Base-by-base conservation (phyloP, 2,888 invertebrate genomes). In the Argyresthia albistria region DNA sequence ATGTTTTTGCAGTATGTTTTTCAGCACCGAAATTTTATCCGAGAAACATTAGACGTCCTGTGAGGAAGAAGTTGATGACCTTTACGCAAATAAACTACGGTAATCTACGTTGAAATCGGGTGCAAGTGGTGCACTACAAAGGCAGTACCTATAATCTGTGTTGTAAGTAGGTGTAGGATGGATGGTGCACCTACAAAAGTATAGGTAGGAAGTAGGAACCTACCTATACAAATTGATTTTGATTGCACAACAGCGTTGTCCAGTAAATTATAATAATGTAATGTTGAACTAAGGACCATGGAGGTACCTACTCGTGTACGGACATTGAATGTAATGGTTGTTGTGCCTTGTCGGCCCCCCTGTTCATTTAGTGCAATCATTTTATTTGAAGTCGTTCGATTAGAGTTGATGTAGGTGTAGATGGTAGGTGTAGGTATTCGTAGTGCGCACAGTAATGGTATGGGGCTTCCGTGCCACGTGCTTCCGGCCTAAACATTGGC, bases 1-100 rank as follows among this genome's bases (percentile, higher is more conserved):
- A 67, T 73, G 74, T 73, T 73, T 57, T 73, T 67, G 71, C 68
- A 59, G 66, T 66, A 63, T 63, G 71, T 75, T 76, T 81, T 83
- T 82, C 81, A 83, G 76, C 62, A 64, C 67, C 64, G 77, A 73
- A 74, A 84, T 69, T 60, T 61, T 67, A 80, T 66, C 70, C 66
- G 59, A 57, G 73, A 70, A 75, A 78, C 64, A 58, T 60, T 64
- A 76, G 56, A 69, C 68, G 57, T 53, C 65, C 50, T 14, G n/a
- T 2, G n/a, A n/a, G 8, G 39, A 39, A 39, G 25, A 46, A 46
- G 58, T 56, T 59, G 62, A 54, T 55, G 61, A 64, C 63, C 65
- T 64, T 60, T 59, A 61, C 47, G 12, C 35, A 16, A 8, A 25
- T 6, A 25, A 25, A 25, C 2, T 25, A 25, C 2, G 6, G 25